Percentiles rank a stretch among this genome's conserved stretches.
These are phyloP conservation scores for Botia almorhae DNA, from an alignment of 2,797 vertebrate genomes.

Conservation along the genomic window DNA sequence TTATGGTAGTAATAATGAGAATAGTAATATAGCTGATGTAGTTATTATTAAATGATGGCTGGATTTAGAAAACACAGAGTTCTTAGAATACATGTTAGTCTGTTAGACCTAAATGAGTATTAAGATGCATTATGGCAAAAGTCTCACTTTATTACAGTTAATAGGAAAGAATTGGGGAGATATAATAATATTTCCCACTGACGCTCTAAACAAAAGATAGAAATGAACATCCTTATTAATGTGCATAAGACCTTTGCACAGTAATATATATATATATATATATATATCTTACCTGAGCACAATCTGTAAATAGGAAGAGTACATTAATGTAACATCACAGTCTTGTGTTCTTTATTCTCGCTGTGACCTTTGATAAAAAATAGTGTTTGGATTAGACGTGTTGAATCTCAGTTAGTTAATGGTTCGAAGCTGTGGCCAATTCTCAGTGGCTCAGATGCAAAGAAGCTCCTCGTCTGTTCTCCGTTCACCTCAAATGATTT, in stretches of 20 bases:
- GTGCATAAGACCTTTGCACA: too few relatives aligned
- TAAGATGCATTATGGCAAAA: too few relatives aligned
- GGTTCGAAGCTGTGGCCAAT: slow-evolving; percentile 16
- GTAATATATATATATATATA: too few relatives aligned
- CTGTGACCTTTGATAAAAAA: neutral
- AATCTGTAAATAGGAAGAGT: neutral
- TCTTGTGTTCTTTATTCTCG: neutral
- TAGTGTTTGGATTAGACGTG: neutral
- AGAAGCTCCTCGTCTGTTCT: slow-evolving; percentile 9
- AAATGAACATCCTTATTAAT: too few relatives aligned
- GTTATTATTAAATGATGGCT: slow-evolving; percentile 15
- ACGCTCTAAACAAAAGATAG: too few relatives aligned
- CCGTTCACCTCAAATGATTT: slow-evolving; percentile 24
- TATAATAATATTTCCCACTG: too few relatives aligned
- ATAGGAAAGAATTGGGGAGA: too few relatives aligned
- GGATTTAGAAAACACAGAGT: neutral
- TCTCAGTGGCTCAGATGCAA: slow-evolving; percentile 5
- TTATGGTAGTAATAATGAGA: neutral
- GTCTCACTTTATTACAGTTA: too few relatives aligned
- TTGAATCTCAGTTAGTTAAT: slow-evolving; percentile 26
- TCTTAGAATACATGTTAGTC: neutral
- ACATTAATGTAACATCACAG: slow-evolving; percentile 7
- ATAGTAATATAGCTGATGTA: slow-evolving; percentile 6
- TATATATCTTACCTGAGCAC: neutral
- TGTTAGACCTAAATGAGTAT: neutral